Conservation (phyloP, 2,888 invertebrate genomes). For the Baronia brevicornis region DNA sequence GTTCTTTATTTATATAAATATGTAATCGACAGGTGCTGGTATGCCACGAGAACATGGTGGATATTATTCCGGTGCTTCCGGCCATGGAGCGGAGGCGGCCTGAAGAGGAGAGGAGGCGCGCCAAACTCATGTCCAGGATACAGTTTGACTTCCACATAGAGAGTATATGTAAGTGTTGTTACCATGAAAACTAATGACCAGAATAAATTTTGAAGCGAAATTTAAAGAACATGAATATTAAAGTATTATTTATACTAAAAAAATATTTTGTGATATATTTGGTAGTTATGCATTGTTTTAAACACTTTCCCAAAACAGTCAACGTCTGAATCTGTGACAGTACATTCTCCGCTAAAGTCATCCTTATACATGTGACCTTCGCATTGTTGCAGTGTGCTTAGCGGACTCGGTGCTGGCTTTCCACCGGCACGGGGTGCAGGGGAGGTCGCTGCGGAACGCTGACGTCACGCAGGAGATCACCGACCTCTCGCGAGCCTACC, state of each 20-base stretch:
- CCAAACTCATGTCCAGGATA: constrained; percentile 89
- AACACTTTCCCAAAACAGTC: too few species aligned
- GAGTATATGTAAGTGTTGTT: constrained; percentile 86
- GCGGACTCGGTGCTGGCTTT: constrained; percentile 98
- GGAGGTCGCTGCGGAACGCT: constrained; percentile 91
- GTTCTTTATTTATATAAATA: constrained; percentile 1
- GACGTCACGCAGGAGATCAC: constrained; percentile 98
- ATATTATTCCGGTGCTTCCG: constrained; percentile 79
- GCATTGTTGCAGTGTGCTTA: constrained; percentile 91
- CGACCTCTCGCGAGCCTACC: constrained; percentile 92
- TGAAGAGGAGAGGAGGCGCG: constrained; percentile 38
- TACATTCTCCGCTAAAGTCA: too few species aligned
- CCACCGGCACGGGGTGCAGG: constrained; percentile 98
- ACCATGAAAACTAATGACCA: too few species aligned
- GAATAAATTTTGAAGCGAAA: too few species aligned
- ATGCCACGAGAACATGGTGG: constrained; percentile 86
- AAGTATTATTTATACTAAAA: too few species aligned
- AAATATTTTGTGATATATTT: too few species aligned
- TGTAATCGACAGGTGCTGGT: constrained; percentile 78
- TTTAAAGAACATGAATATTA: too few species aligned
- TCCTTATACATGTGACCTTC: too few species aligned
- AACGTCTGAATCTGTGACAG: too few species aligned
- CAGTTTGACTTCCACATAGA: constrained; percentile 97
- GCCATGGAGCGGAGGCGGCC: constrained; percentile 29
- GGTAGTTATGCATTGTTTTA: too few species aligned